These are phyloP conservation scores for Trachymyrmex cornetzi DNA, from an alignment of 1,140 invertebrate genomes.

Conservation along the genomic window DNA sequence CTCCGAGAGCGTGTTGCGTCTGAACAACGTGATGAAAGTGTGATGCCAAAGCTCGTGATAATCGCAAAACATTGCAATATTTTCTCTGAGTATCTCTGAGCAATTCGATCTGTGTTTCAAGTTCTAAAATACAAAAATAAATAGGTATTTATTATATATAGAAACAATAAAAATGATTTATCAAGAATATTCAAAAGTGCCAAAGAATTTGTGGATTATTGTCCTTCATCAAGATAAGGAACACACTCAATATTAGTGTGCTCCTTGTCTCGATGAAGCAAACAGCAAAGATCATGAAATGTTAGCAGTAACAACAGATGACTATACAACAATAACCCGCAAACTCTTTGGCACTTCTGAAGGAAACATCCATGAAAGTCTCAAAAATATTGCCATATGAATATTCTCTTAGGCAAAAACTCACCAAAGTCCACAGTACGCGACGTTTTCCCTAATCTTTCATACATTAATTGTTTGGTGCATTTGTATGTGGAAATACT, in stretches of 20 bases:
- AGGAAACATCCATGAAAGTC: no score
- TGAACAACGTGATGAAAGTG: conserved; percentile 96
- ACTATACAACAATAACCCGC: no score
- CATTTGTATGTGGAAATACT: conserved; percentile 99
- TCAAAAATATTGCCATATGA: background rate
- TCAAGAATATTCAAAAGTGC: background rate
- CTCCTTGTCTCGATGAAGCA: no score
- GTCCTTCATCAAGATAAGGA: no score
- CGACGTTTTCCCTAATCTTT: conserved; percentile 97
- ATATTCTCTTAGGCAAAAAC: conserved; percentile 32
- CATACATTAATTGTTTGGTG: conserved; percentile 97
- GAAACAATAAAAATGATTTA: background rate
- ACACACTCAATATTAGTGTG: no score
- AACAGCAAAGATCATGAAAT: no score
- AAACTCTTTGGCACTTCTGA: no score
- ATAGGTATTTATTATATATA: background rate
- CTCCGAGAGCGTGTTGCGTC: conserved; percentile 94
- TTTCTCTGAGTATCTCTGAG: conserved; percentile 97
- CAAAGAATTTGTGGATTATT: background rate
- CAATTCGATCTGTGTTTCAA: conserved; percentile 97
- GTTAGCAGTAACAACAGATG: no score
- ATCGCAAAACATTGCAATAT: conserved; percentile 95
- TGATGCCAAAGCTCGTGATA: conserved; percentile 93
- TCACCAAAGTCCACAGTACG: conserved; percentile 95
- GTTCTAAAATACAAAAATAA: conserved; percentile 88